Evolutionary conservation across 2,888 invertebrate species (phyloP).

Genomic region (Galeruca laticollis): DNA sequence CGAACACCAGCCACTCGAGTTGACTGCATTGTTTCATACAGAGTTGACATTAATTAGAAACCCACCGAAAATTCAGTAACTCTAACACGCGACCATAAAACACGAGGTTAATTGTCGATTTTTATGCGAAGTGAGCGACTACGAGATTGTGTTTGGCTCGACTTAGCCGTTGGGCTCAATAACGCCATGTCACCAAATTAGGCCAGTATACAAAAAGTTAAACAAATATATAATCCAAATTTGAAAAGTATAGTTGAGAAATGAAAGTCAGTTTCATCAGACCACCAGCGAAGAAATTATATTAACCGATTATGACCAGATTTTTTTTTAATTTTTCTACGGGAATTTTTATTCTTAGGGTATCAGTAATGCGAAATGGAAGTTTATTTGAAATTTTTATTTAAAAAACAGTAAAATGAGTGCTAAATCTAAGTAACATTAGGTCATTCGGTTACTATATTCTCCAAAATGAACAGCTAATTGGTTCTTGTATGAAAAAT

Average conservation of each 20-base stretch:
- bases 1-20: constrained; percentile 1
- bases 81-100: constrained; percentile 19
- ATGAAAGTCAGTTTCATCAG: too few species aligned
- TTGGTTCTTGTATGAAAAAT: constrained; percentile 3
- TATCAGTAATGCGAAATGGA: not conserved
- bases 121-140: constrained; percentile 38
- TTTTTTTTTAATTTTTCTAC: not conserved
- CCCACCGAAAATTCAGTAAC: constrained; percentile 17
- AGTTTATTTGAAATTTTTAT: not conserved
- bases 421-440: not conserved
- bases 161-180: not conserved
- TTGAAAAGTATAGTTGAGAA: too few species aligned
- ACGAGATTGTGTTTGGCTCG: constrained; percentile 15
- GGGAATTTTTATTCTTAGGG: not conserved
- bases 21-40: not conserved
- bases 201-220: constrained; percentile 1
- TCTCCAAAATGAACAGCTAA: constrained; percentile 7
- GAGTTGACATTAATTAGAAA: constrained; percentile 19
- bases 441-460: constrained; percentile 26
- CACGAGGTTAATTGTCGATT: constrained; percentile 39
- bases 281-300: too few species aligned
- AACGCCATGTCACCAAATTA: not conserved
- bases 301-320: not conserved
- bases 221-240: not conserved
- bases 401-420: not conserved